Conservation (phyloP, 1,140 invertebrate genomes). For the Elymnias hypermnestra region DNA sequence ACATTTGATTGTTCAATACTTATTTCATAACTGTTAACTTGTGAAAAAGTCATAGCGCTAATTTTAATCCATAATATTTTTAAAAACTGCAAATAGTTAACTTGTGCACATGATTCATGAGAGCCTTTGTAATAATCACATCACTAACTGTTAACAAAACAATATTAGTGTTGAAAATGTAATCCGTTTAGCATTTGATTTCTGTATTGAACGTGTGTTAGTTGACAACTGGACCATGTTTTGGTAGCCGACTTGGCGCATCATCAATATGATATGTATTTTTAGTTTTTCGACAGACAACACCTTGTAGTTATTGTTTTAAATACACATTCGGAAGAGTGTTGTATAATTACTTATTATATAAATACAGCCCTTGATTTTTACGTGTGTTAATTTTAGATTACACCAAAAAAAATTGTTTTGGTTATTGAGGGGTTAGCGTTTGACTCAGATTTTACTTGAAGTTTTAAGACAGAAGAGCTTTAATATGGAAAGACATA, state of each 20-base stretch:
- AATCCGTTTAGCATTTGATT: not conserved
- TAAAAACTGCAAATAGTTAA: not conserved
- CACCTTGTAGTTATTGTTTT: conserved; percentile 19
- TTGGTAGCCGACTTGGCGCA: conserved; percentile 37
- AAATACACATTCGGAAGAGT: not conserved
- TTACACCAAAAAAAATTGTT: too few relatives aligned
- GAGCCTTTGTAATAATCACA: conserved; percentile 4
- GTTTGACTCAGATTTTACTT: too few relatives aligned
- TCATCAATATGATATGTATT: conserved; percentile 44
- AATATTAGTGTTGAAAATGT: conserved; percentile 12
- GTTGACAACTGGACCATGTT: conserved; percentile 29
- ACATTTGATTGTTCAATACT: not conserved
- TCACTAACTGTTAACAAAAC: not conserved
- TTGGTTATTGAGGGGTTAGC: too few relatives aligned
- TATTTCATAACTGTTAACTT: not conserved
- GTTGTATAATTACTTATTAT: not conserved
- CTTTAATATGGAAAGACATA: too few relatives aligned
- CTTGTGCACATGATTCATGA: not conserved
- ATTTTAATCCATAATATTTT: too few relatives aligned
- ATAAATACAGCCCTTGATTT: not conserved
- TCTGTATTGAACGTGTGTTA: conserved; percentile 14
- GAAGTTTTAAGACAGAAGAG: too few relatives aligned
- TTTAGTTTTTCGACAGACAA: conserved; percentile 32
- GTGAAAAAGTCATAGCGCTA: too few relatives aligned
- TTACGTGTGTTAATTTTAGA: too few relatives aligned